A percentile compares a stretch with the other conserved stretches of the same genome.
phyloP scores from a whole-genome alignment of 1,140 invertebrate genomes.

The Brachionus plicatilis region DNA sequence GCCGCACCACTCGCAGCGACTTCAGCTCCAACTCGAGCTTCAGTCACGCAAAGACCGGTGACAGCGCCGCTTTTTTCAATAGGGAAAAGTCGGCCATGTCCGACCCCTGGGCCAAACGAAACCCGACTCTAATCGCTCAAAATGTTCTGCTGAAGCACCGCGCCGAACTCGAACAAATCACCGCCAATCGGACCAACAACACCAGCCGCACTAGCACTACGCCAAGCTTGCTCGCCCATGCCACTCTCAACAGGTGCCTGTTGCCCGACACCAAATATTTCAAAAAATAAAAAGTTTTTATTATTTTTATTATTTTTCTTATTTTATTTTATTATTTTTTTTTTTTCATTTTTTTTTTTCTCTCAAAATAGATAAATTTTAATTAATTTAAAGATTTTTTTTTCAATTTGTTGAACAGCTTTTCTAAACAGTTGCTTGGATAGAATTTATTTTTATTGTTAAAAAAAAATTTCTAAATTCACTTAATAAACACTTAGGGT shows the following conservation, averaged over 20 bases:
- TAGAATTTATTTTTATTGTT: background rate
- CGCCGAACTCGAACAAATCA: constrained; percentile 30
- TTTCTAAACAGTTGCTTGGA: background rate
- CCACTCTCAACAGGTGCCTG: background rate
- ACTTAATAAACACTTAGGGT: background rate
- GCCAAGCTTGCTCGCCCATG: background rate
- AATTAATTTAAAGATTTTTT: too few species aligned
- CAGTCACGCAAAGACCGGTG: background rate
- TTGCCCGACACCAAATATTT: constrained; percentile 39
- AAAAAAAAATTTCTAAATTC: background rate
- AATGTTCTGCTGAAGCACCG: constrained; percentile 28
- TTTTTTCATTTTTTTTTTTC: background rate
- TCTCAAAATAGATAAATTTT: background rate
- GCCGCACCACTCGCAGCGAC: constrained; percentile 9
- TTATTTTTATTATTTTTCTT: background rate
- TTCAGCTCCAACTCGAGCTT: background rate
- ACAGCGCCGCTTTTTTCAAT: background rate
- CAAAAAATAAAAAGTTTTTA: constrained; percentile 9
- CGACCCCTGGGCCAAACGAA: constrained; percentile 31
- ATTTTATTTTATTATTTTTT: background rate
- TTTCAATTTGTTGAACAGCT: background rate
- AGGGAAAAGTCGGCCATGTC: background rate
- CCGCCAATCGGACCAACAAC: background rate
- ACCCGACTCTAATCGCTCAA: constrained; percentile 33
- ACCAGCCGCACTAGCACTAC: constrained; percentile 19